These are phyloP conservation scores for Trachymyrmex cornetzi DNA, from an alignment of 1,140 invertebrate species.

Conservation along the genomic window DNA sequence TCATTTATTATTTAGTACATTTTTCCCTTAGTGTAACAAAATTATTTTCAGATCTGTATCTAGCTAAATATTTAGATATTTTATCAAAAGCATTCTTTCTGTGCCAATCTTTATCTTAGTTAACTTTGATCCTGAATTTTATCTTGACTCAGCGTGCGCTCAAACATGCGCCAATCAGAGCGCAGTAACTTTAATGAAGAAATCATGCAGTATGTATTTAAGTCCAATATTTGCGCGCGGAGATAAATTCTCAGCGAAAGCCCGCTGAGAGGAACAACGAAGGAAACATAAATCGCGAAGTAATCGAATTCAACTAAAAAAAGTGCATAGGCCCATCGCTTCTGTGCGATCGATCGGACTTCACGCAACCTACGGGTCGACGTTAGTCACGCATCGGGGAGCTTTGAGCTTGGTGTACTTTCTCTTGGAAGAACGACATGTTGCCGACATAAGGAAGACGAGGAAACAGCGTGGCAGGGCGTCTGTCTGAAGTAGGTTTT, in stretches of 20 bases:
- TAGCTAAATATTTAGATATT: too few species aligned
- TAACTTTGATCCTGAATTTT: neutral
- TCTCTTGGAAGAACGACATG: constrained; percentile 36
- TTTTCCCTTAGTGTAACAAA: too few species aligned
- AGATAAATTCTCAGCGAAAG: constrained; percentile 22
- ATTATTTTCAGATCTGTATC: too few species aligned
- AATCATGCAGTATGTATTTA: too few species aligned
- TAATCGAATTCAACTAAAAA: constrained; percentile 32
- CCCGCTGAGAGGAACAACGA: constrained; percentile 18
- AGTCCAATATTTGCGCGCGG: neutral
- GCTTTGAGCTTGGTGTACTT: constrained; percentile 30
- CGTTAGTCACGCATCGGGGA: constrained; percentile 61
- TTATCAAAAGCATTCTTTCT: too few species aligned
- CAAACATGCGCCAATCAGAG: constrained; percentile 1
- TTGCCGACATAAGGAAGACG: constrained; percentile 26
- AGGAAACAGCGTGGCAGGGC: constrained; percentile 48
- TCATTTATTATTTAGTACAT: too few species aligned
- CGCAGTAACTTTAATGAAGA: neutral
- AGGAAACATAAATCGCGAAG: constrained; percentile 34
- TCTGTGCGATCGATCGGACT: constrained; percentile 41
- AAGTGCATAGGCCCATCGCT: neutral
- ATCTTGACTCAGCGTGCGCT: neutral
- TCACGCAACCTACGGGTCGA: constrained; percentile 45
- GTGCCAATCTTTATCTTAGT: neutral
- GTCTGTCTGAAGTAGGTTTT: constrained; percentile 54